These are phyloP conservation scores for Xylophagus ater DNA, from an alignment of 2,888 invertebrate species.

Conservation along the genomic window DNA sequence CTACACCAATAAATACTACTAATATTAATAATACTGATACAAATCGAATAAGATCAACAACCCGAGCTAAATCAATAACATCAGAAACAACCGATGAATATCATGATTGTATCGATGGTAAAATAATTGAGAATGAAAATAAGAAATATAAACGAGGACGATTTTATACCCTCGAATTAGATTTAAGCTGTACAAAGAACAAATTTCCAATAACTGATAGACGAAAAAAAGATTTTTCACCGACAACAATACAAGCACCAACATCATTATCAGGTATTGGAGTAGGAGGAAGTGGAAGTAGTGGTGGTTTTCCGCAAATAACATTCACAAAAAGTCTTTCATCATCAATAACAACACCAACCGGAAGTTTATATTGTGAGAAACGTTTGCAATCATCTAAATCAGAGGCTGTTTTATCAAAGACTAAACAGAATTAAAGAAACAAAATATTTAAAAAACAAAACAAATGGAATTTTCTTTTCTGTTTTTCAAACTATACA, in stretches of 20 bases:
- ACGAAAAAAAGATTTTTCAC: conserved; percentile 18
- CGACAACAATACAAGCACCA: conserved; percentile 11
- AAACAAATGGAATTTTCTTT: no score
- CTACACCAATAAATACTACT: conserved; percentile 1
- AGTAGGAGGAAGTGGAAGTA: no score
- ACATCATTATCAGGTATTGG: conserved; percentile 1
- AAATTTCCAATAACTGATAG: conserved; percentile 47
- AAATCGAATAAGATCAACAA: conserved; percentile 15
- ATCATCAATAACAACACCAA: conserved; percentile 32
- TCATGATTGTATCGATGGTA: conserved; percentile 14
- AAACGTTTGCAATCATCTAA: conserved; percentile 36
- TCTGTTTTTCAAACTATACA: no score
- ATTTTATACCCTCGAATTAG: conserved; percentile 39
- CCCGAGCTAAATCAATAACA: conserved; percentile 13
- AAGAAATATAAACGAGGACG: conserved; percentile 32
- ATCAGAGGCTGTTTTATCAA: conserved; percentile 30
- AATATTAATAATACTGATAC: conserved; percentile 1
- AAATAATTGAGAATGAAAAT: conserved; percentile 29
- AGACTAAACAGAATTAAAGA: conserved; percentile 16
- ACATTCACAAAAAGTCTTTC: conserved; percentile 32
- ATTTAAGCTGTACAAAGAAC: conserved; percentile 47
- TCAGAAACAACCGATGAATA: conserved; percentile 12
- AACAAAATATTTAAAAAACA: no score
- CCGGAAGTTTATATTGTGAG: conserved; percentile 37
- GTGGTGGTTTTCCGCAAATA: conserved; percentile 14